phyloP scores from a whole-genome alignment of 2,113 vertebrate genomes.

The Nibea coibor region DNA sequence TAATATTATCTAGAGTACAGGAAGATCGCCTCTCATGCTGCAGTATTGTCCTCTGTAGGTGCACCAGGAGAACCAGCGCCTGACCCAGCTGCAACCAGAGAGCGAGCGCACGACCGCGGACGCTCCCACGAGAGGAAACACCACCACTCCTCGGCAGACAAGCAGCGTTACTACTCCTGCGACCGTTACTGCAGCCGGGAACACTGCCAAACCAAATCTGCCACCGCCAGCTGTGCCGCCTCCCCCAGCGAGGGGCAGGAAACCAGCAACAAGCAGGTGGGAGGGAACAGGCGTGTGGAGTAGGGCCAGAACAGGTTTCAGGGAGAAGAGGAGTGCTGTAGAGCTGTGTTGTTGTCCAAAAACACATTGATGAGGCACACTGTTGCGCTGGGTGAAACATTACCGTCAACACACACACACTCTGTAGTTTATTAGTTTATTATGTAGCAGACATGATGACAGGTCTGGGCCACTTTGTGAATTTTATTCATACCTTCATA shows the following conservation, averaged over 20 bases:
- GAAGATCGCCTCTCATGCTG: neutral
- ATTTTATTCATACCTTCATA: too few relatives aligned
- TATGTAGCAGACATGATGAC: too few relatives aligned
- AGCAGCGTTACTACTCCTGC: conserved; percentile 97
- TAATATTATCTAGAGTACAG: neutral
- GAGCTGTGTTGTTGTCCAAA: too few relatives aligned
- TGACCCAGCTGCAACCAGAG: conserved; percentile 76
- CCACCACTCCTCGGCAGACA: conserved; percentile 90
- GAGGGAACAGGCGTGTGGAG: conserved; percentile 35
- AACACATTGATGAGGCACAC: too few relatives aligned
- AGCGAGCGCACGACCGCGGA: conserved; percentile 87
- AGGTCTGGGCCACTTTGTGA: too few relatives aligned
- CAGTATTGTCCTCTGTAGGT: conserved; percentile 45
- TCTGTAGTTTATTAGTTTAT: too few relatives aligned
- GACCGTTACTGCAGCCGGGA: conserved; percentile 94
- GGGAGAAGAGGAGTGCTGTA: neutral
- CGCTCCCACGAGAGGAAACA: conserved; percentile 95
- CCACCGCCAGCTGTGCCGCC: conserved; percentile 88
- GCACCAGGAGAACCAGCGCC: conserved; percentile 55
- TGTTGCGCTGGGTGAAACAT: too few relatives aligned
- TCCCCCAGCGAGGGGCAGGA: conserved; percentile 88
- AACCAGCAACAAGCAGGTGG: conserved; percentile 90
- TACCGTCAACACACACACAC: too few relatives aligned
- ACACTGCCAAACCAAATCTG: conserved; percentile 87
- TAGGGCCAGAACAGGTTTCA: neutral